Conservation (phyloP, 2,888 invertebrate genomes). For the Aporophyla nigra region DNA sequence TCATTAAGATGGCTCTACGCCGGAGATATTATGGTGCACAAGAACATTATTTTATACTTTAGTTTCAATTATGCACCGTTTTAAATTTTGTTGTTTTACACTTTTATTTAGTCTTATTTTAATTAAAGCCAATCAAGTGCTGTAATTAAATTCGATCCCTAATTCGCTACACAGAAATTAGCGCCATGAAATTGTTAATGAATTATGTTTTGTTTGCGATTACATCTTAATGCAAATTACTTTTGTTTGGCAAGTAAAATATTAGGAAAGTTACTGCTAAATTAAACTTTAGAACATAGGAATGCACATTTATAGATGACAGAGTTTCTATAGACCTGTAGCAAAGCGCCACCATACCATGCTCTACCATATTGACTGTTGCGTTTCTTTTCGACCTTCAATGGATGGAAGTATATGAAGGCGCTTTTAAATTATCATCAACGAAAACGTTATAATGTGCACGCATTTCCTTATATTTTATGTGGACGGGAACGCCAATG, state of each 20-base stretch:
- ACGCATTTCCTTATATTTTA: no score
- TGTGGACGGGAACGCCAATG: no score
- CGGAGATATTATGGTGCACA: no score
- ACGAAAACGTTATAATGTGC: no score
- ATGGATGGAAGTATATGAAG: no score
- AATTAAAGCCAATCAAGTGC: conserved; percentile 33
- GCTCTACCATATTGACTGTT: background rate
- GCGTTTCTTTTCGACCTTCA: background rate
- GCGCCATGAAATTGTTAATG: conserved; percentile 37
- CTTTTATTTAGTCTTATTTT: conserved; percentile 13
- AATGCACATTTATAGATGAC: background rate
- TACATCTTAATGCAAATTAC: conserved; percentile 10
- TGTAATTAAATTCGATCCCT: conserved; percentile 29
- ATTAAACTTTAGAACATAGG: no score
- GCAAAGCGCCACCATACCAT: no score
- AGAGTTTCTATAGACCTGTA: background rate
- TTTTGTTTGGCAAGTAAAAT: background rate
- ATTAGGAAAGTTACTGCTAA: no score
- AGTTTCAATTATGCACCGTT: background rate
- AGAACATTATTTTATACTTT: background rate
- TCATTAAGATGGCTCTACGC: no score
- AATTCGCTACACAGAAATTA: conserved; percentile 27
- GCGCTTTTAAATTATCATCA: no score
- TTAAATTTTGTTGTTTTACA: background rate
- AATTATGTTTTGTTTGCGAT: conserved; percentile 5